Evolutionary conservation across 2,797 vertebrate genomes (phyloP), one percentile per base, ranked within the genome.

Genomic region (Menidia menidia): DNA sequence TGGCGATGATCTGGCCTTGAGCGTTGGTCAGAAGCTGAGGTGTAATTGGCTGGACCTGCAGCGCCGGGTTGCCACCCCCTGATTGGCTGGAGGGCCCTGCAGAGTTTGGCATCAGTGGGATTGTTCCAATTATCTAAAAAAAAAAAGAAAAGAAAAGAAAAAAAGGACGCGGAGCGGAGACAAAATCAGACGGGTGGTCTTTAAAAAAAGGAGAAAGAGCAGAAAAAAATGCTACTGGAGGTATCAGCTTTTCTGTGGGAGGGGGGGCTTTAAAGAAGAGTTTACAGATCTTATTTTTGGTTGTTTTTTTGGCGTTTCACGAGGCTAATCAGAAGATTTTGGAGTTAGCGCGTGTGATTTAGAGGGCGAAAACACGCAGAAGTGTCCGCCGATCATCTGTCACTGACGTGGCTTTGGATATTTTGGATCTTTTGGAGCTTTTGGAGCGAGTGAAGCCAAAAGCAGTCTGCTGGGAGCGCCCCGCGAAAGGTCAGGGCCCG

Each of bases 1-100:
- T 99, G 90, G 98, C 98, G 83, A 99, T 99, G 94, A 99, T 98
- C 95, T 99, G 98, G 87, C 98, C 98, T 94, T 99, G 98, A 93
- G 97, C 97, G n/a, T 99, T 99, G 86, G 97, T 99, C 94, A 99
- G 88, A 89, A 99, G 94, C 93, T 99, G 98, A 60, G 98, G 98
- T 43, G 97, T 98, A 93, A 99, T 98, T n/a, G 98, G 97, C 91
- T 98, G 98, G 81, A 99, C 96, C 92, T 98, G 97, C 91, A 99
- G 95, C 77, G 96, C 96, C 90, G 97, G 95, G 89, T 96, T 94
- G 90, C 95, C 93, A 57, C 95, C 95, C 54, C 95, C 94, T 61
- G 95, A 93, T 94, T 99, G 98, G 93, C 93, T 96, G 42, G 96
- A 95, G 71, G 96, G 92, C 91, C 96, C 96, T 82, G 93, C 92